phyloP scores from a whole-genome alignment of 1,140 invertebrate genomes.

The Pseudobourletiella spinata region DNA sequence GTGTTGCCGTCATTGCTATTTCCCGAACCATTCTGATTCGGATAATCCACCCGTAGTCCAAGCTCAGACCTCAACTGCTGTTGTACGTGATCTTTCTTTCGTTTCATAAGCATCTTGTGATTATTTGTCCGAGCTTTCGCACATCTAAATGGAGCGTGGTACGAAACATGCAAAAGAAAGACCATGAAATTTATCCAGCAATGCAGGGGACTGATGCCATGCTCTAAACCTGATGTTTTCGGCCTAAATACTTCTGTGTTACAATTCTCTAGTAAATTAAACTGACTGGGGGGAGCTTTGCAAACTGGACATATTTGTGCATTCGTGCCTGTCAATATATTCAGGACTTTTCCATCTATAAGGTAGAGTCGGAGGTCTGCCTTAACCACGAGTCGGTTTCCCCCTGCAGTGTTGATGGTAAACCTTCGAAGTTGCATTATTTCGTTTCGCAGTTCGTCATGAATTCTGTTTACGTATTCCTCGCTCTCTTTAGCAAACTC shows the following conservation, averaged over 20 bases:
- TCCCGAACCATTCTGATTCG: slow-evolving; percentile 7
- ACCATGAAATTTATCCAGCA: not conserved
- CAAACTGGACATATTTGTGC: not conserved
- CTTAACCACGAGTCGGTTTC: not conserved
- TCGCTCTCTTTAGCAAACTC: not conserved
- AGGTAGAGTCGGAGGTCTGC: not conserved
- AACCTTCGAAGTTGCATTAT: not conserved
- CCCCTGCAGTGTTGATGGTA: not conserved
- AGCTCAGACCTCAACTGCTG: slow-evolving; percentile 4
- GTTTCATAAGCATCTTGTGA: not conserved
- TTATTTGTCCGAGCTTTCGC: not conserved
- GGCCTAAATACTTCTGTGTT: not conserved
- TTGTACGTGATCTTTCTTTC: not conserved
- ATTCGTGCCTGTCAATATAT: not conserved
- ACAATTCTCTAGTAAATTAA: not conserved
- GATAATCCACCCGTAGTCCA: slow-evolving; percentile 2
- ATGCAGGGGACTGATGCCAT: not conserved
- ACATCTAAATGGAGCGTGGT: not conserved
- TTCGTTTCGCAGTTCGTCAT: not conserved
- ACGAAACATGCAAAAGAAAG: not conserved
- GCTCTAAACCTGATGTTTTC: not conserved
- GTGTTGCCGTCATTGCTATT: slow-evolving; percentile 19
- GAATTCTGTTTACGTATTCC: not conserved
- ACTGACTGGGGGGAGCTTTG: not conserved
- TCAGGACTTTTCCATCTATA: not conserved